A percentile compares a stretch with the other conserved stretches of the same genome.
Evolutionary conservation across 2,113 vertebrate genomes (phyloP).

Genomic region (Willisornis vidua): DNA sequence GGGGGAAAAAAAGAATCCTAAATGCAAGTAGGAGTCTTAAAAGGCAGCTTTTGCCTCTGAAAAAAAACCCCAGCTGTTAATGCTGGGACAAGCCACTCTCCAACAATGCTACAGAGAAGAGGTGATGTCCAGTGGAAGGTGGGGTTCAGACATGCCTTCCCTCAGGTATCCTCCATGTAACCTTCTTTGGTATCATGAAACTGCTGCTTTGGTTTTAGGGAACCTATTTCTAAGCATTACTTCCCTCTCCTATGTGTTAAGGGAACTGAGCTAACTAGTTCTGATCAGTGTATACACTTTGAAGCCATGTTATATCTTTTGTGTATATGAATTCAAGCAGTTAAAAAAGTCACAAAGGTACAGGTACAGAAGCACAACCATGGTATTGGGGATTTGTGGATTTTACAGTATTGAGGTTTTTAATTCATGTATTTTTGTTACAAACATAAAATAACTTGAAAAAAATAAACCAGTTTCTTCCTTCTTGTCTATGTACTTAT

Average conservation of each 20-base stretch:
- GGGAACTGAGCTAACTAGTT: neutral
- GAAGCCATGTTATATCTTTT: neutral
- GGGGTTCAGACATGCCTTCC: neutral
- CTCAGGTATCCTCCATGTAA: neutral
- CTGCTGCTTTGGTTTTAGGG: neutral
- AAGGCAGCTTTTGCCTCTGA: neutral
- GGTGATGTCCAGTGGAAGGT: neutral
- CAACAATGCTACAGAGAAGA: neutral
- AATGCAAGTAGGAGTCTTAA: neutral
- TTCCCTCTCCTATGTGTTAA: neutral
- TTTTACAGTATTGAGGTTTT: neutral
- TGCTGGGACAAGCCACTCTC: neutral
- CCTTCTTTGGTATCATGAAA: neutral
- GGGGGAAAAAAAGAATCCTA: neutral
- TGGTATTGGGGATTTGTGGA: fast-evolving
- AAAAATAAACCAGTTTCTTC: neutral
- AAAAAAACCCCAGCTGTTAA: neutral
- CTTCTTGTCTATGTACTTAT: neutral
- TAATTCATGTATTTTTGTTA: neutral
- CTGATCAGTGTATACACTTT: neutral
- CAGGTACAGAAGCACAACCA: neutral
- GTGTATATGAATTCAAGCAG: neutral
- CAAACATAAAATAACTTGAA: neutral
- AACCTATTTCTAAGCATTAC: neutral
- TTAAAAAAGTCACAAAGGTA: neutral